These are phyloP conservation scores for Drepanosiphum platanoidis DNA, from an alignment of 2,888 invertebrate genomes.

Conservation along the genomic window DNA sequence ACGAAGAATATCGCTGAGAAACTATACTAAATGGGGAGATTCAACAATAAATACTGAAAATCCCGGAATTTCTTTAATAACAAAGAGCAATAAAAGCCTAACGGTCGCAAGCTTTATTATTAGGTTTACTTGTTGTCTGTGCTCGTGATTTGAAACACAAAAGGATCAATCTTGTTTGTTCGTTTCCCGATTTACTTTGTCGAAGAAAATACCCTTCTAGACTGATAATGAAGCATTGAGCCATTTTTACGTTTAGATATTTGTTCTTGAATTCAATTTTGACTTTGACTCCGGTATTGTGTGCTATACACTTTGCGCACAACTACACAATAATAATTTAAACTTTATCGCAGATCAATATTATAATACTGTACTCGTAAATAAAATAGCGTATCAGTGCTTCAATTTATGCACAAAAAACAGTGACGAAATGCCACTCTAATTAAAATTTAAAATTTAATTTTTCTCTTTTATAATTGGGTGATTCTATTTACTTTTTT, in stretches of 20 bases:
- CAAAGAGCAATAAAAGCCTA: conserved; percentile 16
- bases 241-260: conserved; percentile 20
- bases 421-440: not conserved
- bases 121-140: conserved; percentile 44
- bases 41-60: not conserved
- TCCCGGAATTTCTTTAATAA: conserved; percentile 34
- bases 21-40: not conserved
- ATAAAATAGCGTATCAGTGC: no score
- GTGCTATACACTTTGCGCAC: not conserved
- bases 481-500: conserved; percentile 28
- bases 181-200: conserved; percentile 30
- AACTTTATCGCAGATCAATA: not conserved
- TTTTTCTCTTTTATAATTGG: conserved; percentile 14
- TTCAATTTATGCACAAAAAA: not conserved
- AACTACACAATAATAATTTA: not conserved
- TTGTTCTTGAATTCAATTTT: conserved; percentile 43
- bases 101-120: conserved; percentile 44
- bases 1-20: not conserved
- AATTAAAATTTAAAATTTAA: not conserved
- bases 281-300: not conserved
- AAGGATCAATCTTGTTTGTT: conserved; percentile 53
- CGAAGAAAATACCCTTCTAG: conserved; percentile 21
- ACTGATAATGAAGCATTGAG: not conserved
- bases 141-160: conserved; percentile 42
- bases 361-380: no score